These are phyloP conservation scores for Hymenochirus boettgeri DNA, from an alignment of 2,113 vertebrate genomes.

Conservation along the genomic window DNA sequence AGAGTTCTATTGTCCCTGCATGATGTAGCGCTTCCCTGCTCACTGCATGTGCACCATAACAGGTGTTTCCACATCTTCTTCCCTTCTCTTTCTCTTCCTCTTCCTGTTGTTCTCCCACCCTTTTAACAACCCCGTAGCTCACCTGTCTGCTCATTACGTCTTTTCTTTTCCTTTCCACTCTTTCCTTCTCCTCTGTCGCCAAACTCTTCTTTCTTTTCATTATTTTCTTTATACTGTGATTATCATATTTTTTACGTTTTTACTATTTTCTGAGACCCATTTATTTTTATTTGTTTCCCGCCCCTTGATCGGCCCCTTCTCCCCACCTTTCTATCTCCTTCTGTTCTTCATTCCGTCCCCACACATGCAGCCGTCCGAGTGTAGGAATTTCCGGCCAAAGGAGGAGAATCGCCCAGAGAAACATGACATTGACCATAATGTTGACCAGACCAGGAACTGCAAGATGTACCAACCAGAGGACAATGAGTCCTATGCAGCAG, in stretches of 20 bases:
- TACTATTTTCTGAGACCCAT: constrained; percentile 44
- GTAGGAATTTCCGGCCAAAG: constrained; percentile 75
- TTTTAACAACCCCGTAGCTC: constrained; percentile 67
- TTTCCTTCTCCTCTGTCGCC: constrained; percentile 75
- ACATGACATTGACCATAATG: constrained; percentile 60
- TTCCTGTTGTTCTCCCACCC: constrained; percentile 49
- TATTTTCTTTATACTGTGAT: constrained; percentile 87
- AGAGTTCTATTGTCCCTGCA: constrained; percentile 76
- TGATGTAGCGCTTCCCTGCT: constrained; percentile 51
- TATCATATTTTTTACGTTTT: constrained; percentile 58
- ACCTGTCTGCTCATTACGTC: constrained; percentile 75
- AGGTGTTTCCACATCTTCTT: constrained; percentile 69
- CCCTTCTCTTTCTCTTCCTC: constrained; percentile 56
- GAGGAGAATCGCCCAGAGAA: constrained; percentile 55
- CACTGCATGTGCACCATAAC: constrained; percentile 77
- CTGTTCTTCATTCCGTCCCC: constrained; percentile 86
- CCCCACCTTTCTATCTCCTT: constrained; percentile 58
- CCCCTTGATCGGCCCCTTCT: constrained; percentile 23
- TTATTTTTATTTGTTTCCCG: constrained; percentile 27
- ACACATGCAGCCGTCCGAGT: constrained; percentile 89
- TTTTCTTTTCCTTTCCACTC: constrained; percentile 76
- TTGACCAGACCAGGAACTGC: constrained; percentile 62
- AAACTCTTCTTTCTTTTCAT: constrained; percentile 86
- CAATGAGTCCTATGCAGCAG: constrained; percentile 66
- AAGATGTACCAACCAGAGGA: constrained; percentile 66